Conservation (phyloP, 2,797 vertebrate species). For the Podarcis siculus region DNA sequence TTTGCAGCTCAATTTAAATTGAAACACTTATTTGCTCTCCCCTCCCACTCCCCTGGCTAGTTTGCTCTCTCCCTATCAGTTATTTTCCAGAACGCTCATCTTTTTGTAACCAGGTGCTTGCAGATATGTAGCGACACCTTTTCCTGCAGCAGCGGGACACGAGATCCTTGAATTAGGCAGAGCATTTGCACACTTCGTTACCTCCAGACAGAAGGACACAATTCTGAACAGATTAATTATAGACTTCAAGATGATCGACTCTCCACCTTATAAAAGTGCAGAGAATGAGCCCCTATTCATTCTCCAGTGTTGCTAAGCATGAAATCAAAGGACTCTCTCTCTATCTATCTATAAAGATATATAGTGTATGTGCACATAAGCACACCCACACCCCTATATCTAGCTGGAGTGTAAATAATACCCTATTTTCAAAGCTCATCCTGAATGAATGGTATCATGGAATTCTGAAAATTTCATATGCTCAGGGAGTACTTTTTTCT, state of each 20-base stretch:
- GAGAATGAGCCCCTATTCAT: neutral
- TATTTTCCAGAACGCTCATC: neutral
- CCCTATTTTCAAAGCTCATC: constrained; percentile 18
- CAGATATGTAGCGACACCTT: neutral
- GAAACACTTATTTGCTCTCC: constrained; percentile 1
- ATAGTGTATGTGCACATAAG: too few species aligned
- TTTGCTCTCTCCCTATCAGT: neutral
- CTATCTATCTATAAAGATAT: too few species aligned
- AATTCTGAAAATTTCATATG: constrained; percentile 48
- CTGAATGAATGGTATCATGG: constrained; percentile 21
- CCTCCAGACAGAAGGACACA: neutral
- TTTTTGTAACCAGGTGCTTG: neutral
- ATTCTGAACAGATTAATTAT: neutral
- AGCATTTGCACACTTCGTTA: neutral
- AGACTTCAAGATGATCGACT: neutral
- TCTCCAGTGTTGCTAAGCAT: neutral
- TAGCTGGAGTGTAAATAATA: constrained; percentile 45
- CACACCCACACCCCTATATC: neutral
- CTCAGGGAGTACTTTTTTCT: constrained; percentile 55
- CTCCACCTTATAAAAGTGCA: neutral
- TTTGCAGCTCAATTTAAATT: neutral
- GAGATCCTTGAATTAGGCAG: neutral
- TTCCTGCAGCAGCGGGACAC: neutral
- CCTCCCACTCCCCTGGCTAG: neutral
- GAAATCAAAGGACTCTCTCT: neutral